Base-by-base conservation (phyloP, 2,797 vertebrate species). In the Emys orbicularis region DNA sequence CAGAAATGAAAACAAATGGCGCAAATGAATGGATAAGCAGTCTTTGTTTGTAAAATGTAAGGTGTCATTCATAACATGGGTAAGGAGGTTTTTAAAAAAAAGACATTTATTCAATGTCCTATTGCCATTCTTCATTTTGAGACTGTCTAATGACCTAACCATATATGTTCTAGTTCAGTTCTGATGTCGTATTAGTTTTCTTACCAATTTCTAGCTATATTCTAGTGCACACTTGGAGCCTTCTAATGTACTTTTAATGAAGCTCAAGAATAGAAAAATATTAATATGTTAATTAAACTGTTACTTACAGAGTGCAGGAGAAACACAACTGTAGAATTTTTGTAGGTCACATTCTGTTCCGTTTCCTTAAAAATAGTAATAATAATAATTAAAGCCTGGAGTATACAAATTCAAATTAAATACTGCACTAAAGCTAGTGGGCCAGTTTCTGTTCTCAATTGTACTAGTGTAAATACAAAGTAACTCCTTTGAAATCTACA, bases 271-370 rank as follows among this genome's bases (percentile, higher is more conserved):
- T 86, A 74, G 49, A 81, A 79, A 93, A 92, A 44, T 31, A 92
- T 12, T 5, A 86, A 93, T 84, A 68, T 74, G 68, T 68, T 61
- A 91, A 68, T 91, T 74, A 54, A 90, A 74, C 12, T 87, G 31
- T 52, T 94, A 98, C 98, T 98, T 98, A 98, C 98, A 95, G 41
- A 98, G 81, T 84, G 94, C 61, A 21, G 98, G 98, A 90, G 98
- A 98, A 93, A 98, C 98, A 94, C 98, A 98, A 19, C 87, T 98
- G 93, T 98, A 98, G 94, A 97, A 97, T 80, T 95, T 98, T 79
- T 97, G 87, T 92, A 98, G 93, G 87, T 98, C 97, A 90, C 98
- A 98, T 94, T 98, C 98, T 92, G 90, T 86, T 86, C 98, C 98
- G 57, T 97, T 98, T 96, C 98, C 98, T 98, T 96, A 92, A 96